Conservation (phyloP, 2,888 invertebrate genomes). For the Drosophila hamatofila region DNA sequence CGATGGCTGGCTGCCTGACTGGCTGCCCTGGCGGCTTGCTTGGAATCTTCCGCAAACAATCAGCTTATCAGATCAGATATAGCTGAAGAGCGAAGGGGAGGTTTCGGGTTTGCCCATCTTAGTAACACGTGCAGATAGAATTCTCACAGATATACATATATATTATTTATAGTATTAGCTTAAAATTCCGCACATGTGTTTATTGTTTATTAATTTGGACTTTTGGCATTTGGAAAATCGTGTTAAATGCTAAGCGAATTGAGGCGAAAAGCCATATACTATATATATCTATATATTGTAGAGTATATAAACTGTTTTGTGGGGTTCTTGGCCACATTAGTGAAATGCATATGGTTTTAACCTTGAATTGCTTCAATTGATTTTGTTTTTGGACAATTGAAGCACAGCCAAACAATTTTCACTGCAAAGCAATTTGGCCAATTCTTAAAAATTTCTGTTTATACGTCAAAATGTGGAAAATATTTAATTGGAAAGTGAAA, state of each 20-base stretch:
- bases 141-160: background rate
- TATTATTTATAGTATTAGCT: slow-evolving; percentile 15
- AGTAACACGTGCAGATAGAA: slow-evolving; percentile 20
- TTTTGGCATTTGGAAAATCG: slow-evolving; percentile 35
- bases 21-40: background rate
- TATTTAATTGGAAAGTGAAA: slow-evolving; percentile 46
- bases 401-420: slow-evolving; percentile 28
- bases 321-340: slow-evolving; percentile 62
- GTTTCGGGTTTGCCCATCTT: background rate
- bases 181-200: slow-evolving; percentile 27
- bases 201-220: slow-evolving; percentile 37
- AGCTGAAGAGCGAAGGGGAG: background rate
- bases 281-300: slow-evolving; percentile 1
- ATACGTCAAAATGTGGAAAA: slow-evolving; percentile 26
- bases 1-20: background rate
- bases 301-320: slow-evolving; percentile 16
- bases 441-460: slow-evolving; percentile 33
- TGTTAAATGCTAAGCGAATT: slow-evolving; percentile 37
- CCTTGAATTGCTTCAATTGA: slow-evolving; percentile 55
- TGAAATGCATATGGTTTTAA: slow-evolving; percentile 63
- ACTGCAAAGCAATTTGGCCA: slow-evolving; percentile 20
- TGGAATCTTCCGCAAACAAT: background rate
- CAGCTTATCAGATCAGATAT: slow-evolving; percentile 5
- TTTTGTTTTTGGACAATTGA: slow-evolving; percentile 53
- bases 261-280: slow-evolving; percentile 35